A percentile compares a stretch with the other conserved stretches of the same genome.
Conservation (phyloP, 2,888 invertebrate genomes). For the Cataglyphis livida region DNA sequence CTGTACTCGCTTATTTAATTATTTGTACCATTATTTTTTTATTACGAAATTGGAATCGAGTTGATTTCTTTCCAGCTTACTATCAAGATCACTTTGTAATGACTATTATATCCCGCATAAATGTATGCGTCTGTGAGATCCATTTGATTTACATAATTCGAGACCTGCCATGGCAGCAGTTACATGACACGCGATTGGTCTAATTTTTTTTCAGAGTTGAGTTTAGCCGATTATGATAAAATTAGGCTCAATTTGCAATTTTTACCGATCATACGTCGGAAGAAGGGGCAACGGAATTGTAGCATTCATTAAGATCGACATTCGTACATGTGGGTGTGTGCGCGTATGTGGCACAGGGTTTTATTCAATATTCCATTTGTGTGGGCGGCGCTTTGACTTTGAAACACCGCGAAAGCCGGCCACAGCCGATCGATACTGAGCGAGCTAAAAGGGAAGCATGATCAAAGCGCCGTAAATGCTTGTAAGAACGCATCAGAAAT, state of each 20-base stretch:
- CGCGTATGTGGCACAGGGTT: background rate
- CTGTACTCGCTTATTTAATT: background rate
- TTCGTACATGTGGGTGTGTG: background rate
- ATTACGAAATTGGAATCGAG: background rate
- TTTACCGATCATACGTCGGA: conserved; percentile 3
- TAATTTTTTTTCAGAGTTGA: conserved; percentile 16
- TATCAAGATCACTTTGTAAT: background rate
- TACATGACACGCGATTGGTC: conserved; percentile 41
- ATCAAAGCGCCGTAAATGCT: conserved; percentile 51
- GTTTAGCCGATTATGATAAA: conserved; percentile 4
- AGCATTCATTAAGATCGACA: conserved; percentile 41
- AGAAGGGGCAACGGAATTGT: background rate
- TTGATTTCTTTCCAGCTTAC: background rate
- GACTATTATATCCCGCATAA: background rate
- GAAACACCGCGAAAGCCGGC: conserved; percentile 51
- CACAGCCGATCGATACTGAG: conserved; percentile 50
- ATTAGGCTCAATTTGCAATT: conserved; percentile 37
- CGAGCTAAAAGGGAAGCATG: conserved; percentile 41
- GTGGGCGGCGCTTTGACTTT: conserved; percentile 45
- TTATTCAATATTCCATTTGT: conserved; percentile 54
- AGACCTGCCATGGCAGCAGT: background rate
- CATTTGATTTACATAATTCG: conserved; percentile 45
- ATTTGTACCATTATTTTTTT: background rate
- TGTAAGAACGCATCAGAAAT: conserved; percentile 55
- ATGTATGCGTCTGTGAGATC: background rate